Evolutionary conservation across 2,113 vertebrate species (phyloP), one percentile per base, ranked within the genome.

Genomic region (Micronisus gabar): DNA sequence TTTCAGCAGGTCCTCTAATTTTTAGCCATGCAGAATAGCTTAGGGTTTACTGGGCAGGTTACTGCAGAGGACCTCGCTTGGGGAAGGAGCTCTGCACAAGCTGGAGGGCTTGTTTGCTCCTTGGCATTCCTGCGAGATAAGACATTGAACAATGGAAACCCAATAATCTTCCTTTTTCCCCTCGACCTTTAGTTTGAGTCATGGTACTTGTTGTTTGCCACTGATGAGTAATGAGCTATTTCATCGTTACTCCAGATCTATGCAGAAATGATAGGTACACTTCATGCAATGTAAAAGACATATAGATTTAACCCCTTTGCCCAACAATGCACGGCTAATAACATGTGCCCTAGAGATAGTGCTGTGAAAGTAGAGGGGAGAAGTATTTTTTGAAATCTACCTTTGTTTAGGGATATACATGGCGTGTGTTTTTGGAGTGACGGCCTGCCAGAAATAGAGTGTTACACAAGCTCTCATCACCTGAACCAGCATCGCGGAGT

Each of bases 401-500:
- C 72, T 97, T 94, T 92, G 67, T 88, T 92, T 93, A 78, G 86
- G 43, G 76, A 81, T 80, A 75, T 67, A 71, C 59, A 59, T 38
- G 38, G 38, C 7, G 38, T 38, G 38, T 38, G 8, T 92, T 95
- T 93, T 78, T 81, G 52, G 56, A 93, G 87, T 72, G 91, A 89
- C 1, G 11, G 50, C 55, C 75, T 95, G 86, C 76, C 95, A 93
- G 94, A 86, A 96, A 74, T 59, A 78, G 47, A 34, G 63, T 26
- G 65, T 95, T 95, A 92, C 79, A 86, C 95, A 93, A 90, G 86
- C 76, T 91, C 95, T 90, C 86, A 75, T 92, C 75, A 53, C 66
- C 90, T 50, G 67, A 91, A 91, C 79, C 78, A 88, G 63, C 92
- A 93, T 85, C 87, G 78, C 26, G 15, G 70, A 82, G 63, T 27